These are phyloP conservation scores for Leiothrix lutea DNA, from an alignment of 2,113 vertebrate species.

Conservation along the genomic window DNA sequence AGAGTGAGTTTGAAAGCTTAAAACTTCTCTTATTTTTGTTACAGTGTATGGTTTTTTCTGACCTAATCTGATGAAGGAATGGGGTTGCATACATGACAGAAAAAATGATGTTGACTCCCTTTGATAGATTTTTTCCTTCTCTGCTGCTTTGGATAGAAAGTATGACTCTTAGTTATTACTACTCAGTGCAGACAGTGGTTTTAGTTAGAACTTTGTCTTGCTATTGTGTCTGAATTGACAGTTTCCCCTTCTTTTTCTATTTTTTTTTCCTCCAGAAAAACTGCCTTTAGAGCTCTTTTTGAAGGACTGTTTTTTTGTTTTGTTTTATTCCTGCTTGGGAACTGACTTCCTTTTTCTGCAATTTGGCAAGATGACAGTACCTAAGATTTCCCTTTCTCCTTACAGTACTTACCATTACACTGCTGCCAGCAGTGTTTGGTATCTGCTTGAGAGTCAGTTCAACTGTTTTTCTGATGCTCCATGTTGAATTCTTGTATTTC, in stretches of 20 bases:
- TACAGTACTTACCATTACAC: neutral
- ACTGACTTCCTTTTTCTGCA: conserved; percentile 36
- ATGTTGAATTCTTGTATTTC: neutral
- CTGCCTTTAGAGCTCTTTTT: conserved; percentile 19
- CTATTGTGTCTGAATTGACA: neutral
- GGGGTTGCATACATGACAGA: neutral
- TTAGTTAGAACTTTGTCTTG: conserved; percentile 13
- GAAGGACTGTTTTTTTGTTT: neutral
- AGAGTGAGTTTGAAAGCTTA: neutral
- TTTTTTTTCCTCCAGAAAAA: neutral
- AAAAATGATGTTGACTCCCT: neutral
- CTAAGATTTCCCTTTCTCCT: conserved; percentile 6
- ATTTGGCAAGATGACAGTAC: conserved; percentile 34
- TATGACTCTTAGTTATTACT: neutral
- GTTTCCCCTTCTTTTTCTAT: neutral
- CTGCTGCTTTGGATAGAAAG: neutral
- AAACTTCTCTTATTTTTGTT: neutral
- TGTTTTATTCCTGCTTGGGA: neutral
- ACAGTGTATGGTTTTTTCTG: neutral
- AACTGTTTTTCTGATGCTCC: neutral
- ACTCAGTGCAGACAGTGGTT: neutral
- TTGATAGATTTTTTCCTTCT: neutral
- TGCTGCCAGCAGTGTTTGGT: neutral
- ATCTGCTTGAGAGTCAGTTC: neutral
- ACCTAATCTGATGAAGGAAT: neutral